Conservation (phyloP, 1,140 invertebrate species). For the Dendrolimus punctatus region DNA sequence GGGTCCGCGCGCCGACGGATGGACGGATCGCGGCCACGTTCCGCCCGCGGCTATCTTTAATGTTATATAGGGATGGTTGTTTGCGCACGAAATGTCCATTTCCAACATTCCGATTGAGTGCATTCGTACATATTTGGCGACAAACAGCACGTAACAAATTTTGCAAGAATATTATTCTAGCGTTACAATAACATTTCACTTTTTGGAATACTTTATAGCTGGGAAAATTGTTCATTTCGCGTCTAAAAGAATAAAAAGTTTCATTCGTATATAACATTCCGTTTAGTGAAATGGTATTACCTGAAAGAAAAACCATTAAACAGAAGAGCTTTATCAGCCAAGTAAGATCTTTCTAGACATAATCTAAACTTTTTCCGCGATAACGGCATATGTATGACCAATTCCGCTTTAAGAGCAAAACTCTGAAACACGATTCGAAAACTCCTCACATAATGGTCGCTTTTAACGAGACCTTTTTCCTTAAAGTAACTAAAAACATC, state of each 20-base stretch:
- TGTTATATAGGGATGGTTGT: slow-evolving; percentile 27
- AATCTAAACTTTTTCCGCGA: slow-evolving; percentile 26
- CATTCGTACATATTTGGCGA: slow-evolving; percentile 20
- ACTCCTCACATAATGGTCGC: slow-evolving; percentile 59
- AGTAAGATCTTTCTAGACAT: slow-evolving; percentile 10
- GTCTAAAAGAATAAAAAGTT: no score
- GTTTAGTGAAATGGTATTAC: slow-evolving; percentile 2
- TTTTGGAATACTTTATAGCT: no score
- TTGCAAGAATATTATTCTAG: slow-evolving; percentile 1
- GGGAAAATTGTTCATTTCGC: no score
- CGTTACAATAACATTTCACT: background rate
- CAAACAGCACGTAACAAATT: slow-evolving; percentile 11
- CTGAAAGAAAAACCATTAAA: background rate
- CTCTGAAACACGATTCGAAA: slow-evolving; percentile 46
- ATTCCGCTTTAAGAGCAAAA: slow-evolving; percentile 26
- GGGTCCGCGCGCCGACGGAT: slow-evolving; percentile 12
- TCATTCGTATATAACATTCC: background rate
- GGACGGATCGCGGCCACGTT: slow-evolving; percentile 19
- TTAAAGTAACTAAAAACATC: slow-evolving; percentile 60
- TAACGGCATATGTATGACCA: slow-evolving; percentile 19
- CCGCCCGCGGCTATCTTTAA: slow-evolving; percentile 37
- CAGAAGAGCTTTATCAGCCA: background rate
- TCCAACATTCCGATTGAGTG: slow-evolving; percentile 16
- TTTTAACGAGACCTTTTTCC: slow-evolving; percentile 59
- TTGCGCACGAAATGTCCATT: slow-evolving; percentile 24